phyloP scores from a whole-genome alignment of 2,113 vertebrate genomes.

The Mus musculus region DNA sequence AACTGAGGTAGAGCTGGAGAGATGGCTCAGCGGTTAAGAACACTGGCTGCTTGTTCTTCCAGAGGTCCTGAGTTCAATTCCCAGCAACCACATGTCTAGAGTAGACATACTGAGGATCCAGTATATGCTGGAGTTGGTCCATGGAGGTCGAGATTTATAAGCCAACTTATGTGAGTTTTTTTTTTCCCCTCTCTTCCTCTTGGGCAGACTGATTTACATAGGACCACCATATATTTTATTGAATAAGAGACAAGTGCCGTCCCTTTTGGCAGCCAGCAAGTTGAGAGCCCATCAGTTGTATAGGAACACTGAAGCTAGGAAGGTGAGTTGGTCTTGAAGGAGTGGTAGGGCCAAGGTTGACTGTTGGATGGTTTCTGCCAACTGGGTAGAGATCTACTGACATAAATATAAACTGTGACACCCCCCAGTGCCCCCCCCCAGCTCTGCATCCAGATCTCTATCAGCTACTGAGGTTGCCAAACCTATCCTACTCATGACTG shows the following conservation, averaged over 20 bases:
- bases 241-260: not conserved
- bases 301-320: not conserved
- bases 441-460: not conserved
- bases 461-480: not conserved
- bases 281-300: not conserved
- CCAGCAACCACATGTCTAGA: not conserved
- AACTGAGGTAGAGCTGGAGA: too few species aligned
- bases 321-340: not conserved
- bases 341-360: not conserved
- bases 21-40: too few species aligned
- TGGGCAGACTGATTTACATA: not conserved
- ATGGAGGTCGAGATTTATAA: not conserved
- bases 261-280: not conserved
- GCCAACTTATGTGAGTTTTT: not conserved
- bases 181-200: not conserved
- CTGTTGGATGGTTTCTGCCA: not conserved
- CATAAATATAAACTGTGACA: not conserved
- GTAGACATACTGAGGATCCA: not conserved
- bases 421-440: accelerated
- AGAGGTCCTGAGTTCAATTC: too few species aligned
- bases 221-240: not conserved
- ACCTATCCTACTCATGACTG: not conserved
- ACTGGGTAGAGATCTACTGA: not conserved
- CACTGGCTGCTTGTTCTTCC: too few species aligned
- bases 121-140: not conserved